phyloP scores from a whole-genome alignment of 2,113 vertebrate species.

The Sarotherodon lohbergeri region DNA sequence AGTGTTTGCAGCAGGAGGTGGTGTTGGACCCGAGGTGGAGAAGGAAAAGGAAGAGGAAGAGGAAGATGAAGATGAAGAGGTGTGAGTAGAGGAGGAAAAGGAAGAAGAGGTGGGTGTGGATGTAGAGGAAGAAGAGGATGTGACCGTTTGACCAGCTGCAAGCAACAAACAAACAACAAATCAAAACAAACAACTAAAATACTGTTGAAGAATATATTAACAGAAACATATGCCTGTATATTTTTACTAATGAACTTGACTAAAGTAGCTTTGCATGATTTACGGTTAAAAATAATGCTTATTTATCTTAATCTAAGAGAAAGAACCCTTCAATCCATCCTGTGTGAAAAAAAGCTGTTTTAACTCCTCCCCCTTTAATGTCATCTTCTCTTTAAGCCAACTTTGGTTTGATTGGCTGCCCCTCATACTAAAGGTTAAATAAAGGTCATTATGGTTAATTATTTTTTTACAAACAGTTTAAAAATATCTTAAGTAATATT shows the following conservation, averaged over 20 bases:
- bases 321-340: background rate
- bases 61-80: constrained; percentile 39
- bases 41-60: constrained; percentile 49
- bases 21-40: constrained; percentile 34
- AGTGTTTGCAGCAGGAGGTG: constrained; percentile 18
- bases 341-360: background rate
- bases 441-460: background rate
- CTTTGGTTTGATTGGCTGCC: background rate
- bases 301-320: background rate
- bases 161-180: background rate
- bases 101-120: constrained; percentile 15
- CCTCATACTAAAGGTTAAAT: background rate
- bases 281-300: background rate
- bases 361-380: background rate
- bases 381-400: background rate
- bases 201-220: background rate
- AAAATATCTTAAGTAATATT: rapidly evolving
- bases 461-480: background rate
- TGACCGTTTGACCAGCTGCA: constrained; percentile 49
- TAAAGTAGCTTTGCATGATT: background rate
- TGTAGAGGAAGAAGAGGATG: constrained; percentile 35
- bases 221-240: background rate
- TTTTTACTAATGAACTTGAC: background rate
- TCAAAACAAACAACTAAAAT: background rate
- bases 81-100: constrained; percentile 39